Conservation (phyloP, 2,797 vertebrate genomes). For the Psittacula echo region DNA sequence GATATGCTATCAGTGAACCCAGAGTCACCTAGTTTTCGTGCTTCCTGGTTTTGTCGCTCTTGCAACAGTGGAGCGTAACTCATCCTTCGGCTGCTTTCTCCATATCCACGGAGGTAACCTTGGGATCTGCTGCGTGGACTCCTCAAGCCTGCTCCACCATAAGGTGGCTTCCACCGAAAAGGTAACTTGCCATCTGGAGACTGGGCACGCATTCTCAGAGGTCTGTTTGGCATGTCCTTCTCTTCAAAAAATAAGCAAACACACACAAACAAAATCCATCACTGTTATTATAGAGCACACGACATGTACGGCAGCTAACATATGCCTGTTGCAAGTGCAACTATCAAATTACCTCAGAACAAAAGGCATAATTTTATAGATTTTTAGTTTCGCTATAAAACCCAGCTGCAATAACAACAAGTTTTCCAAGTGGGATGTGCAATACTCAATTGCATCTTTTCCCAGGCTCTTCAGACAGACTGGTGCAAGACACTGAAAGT, state of each 20-base stretch:
- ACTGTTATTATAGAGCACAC: not conserved
- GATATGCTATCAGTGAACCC: not conserved
- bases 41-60: conserved; percentile 85
- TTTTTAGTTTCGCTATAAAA: not conserved
- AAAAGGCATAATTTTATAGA: not conserved
- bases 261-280: conserved; percentile 13
- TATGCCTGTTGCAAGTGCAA: not conserved
- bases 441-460: not conserved
- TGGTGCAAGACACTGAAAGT: not conserved
- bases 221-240: conserved; percentile 78
- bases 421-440: not conserved
- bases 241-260: conserved; percentile 76
- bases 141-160: conserved; percentile 85
- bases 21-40: conserved; percentile 86
- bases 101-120: conserved; percentile 74
- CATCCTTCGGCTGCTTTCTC: conserved; percentile 82
- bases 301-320: accelerated
- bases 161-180: conserved; percentile 83
- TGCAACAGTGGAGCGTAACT: conserved; percentile 84
- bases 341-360: not conserved
- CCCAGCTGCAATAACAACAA: not conserved
- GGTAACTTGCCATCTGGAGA: conserved; percentile 69
- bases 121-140: conserved; percentile 79
- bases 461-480: not conserved
- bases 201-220: conserved; percentile 75